A percentile compares a stretch with the other conserved stretches of the same genome.
phyloP scores from a whole-genome alignment of 2,113 vertebrate genomes.

The Rhineura floridana region DNA sequence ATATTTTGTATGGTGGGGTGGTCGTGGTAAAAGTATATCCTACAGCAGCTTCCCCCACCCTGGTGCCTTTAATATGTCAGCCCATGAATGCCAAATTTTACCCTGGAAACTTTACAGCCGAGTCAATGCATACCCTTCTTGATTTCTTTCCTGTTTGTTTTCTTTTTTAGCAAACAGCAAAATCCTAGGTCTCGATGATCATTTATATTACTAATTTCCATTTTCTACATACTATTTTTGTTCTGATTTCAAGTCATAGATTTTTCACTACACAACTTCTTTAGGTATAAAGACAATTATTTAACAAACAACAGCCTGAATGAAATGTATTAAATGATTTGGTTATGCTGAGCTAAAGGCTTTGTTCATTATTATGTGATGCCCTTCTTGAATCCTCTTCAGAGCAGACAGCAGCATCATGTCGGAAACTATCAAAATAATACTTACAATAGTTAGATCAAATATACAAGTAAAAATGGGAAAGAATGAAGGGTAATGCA shows the following conservation, averaged over 20 bases:
- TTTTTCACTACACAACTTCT: slow-evolving; percentile 34
- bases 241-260: neutral
- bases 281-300: slow-evolving; percentile 49
- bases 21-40: no score
- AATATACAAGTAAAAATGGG: slow-evolving; percentile 68
- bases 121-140: slow-evolving; percentile 33
- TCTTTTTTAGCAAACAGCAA: slow-evolving; percentile 36
- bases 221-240: neutral
- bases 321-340: slow-evolving; percentile 40
- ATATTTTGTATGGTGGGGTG: no score
- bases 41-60: no score
- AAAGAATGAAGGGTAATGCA: slow-evolving; percentile 77
- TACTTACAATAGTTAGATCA: slow-evolving; percentile 65
- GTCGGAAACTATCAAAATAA: slow-evolving; percentile 49
- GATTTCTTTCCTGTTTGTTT: slow-evolving; percentile 41
- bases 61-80: slow-evolving; percentile 4
- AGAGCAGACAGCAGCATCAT: slow-evolving; percentile 6
- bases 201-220: slow-evolving; percentile 5
- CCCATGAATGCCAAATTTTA: neutral
- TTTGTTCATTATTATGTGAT: slow-evolving; percentile 4
- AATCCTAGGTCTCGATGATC: slow-evolving; percentile 18
- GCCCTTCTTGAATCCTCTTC: neutral
- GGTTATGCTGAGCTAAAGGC: slow-evolving; percentile 38
- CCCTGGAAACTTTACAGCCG: slow-evolving; percentile 5
- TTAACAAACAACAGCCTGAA: slow-evolving; percentile 30